Conservation (phyloP, 2,888 invertebrate genomes). For the Ormyrus nitidulus region DNA sequence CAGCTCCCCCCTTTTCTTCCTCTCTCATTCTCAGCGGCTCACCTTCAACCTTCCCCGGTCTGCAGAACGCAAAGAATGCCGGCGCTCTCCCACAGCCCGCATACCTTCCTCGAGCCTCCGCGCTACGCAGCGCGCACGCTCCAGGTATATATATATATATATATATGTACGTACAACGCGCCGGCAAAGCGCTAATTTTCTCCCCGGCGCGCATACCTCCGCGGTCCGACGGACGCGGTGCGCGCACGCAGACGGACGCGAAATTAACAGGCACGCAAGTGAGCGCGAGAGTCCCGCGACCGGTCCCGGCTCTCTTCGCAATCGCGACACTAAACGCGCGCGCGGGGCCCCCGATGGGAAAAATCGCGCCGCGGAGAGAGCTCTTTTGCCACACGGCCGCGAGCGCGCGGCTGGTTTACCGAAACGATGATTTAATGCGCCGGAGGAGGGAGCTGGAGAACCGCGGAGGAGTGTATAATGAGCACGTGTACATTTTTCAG, state of each 20-base stretch:
- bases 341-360: slow-evolving; percentile 22
- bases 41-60: too few relatives aligned
- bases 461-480: slow-evolving; percentile 11
- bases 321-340: slow-evolving; percentile 72
- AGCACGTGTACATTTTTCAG: slow-evolving; percentile 15
- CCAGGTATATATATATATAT: too few relatives aligned
- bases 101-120: too few relatives aligned
- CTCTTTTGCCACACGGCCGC: slow-evolving; percentile 1
- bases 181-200: slow-evolving; percentile 68
- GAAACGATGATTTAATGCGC: slow-evolving; percentile 44
- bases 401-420: slow-evolving; percentile 8
- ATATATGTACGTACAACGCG: not conserved
- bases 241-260: slow-evolving; percentile 63
- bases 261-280: slow-evolving; percentile 74
- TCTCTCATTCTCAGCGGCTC: too few relatives aligned
- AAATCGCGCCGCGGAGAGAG: slow-evolving; percentile 2
- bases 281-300: slow-evolving; percentile 64
- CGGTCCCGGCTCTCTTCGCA: slow-evolving; percentile 65
- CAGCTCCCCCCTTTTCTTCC: too few relatives aligned
- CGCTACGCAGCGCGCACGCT: too few relatives aligned
- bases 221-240: slow-evolving; percentile 54
- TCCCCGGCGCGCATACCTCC: slow-evolving; percentile 62
- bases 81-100: too few relatives aligned
- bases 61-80: too few relatives aligned
- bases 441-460: slow-evolving; percentile 22